Evolutionary conservation across 2,113 vertebrate genomes (phyloP), one percentile per base, ranked within the genome.

Genomic region (Macquaria australasica): DNA sequence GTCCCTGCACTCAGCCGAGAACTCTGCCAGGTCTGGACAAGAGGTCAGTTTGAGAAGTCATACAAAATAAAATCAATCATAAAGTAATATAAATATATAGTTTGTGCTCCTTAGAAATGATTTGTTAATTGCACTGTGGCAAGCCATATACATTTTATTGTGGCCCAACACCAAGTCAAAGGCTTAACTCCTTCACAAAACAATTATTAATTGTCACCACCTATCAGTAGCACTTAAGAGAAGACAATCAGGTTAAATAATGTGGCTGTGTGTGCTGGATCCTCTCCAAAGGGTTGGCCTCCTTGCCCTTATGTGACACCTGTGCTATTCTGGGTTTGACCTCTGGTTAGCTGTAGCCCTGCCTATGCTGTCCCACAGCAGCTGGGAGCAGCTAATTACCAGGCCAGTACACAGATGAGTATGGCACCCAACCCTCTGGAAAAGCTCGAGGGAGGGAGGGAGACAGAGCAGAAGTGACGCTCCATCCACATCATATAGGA

Each of bases 1-100:
- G 94, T 99, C 98, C 60, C 96, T 99, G 80, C 98, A 99, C 94
- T 98, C 95, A 2, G 94, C 97, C 71, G 98, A 99, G 88, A 98
- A 98, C 90, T 97, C 97, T 64, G 97, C 97, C 23, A 97, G 97
- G 87, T 99, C 98, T 75, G 98, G 95, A 81, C 95, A 96, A 84
- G 95, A 96, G 95, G 95, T 96, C 72, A 94, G 95, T 88, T 67
- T 56, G 2, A 43, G 9, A 39, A 18, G 16, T 50, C 34, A 10
- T 11, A 14, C 31, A 67, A 34, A 28, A 72, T 48, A 8, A 53
- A 37, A 51, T 53, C 0, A 31, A 50, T 16, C 12, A 59, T 28
- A 28, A 23, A n/a, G 64, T 43, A 12, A 43, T n/a, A 43, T n/a
- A 45, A n/a, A 14, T 23, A 1, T 39, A 59, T 59, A 23, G 5